Evolutionary conservation across 2,797 vertebrate species (phyloP), one percentile per base, ranked within the genome.

Genomic region (Coluber constrictor): DNA sequence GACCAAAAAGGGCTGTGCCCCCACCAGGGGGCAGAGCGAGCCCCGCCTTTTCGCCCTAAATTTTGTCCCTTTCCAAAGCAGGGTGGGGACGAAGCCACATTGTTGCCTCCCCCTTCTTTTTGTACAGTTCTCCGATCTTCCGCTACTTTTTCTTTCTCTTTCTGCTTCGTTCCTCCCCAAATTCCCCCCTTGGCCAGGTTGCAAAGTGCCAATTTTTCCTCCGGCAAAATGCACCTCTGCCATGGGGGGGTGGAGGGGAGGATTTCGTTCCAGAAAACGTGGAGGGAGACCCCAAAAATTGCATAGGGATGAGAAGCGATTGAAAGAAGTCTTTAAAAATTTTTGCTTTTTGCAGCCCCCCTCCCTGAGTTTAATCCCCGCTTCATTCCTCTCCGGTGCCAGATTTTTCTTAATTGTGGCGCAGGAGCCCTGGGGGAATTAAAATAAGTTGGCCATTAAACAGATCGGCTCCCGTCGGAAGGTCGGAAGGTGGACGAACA

Each of bases 21-120:
- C 55, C 92, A 88, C 86, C 90, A 88, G 90, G 79, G 86, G 92
- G 86, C 92, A 90, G 89, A 18, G 60, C 6, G 2, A 20, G 3
- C 47, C 12, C 59, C 25, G 2, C 20, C 0, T 20, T 37, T 74
- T 74, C 3, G 3, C 5, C 15, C 1, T 20, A 6, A 5, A 25
- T 74, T 59, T 6, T 63, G 59, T 43, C 12, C 9, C 61, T 54
- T 55, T 63, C 27, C 61, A 16, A 32, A 2, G 18, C 57, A 0
- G 2, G n/a, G 3, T 20, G 37, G 79, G 23, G 27, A 1, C 0
- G 23, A 2, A 0, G 23, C 16, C 1, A 47, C 55, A 59, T 5
- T 9, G 12, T 15, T 2, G 91, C 92, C 91, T 59, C 16, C 60
- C 3, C 91, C 89, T 94, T 92, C 87, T 60, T 88, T 43, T 59